Percentiles rank a stretch among this genome's conserved stretches.
These are phyloP conservation scores for Linnaemya vulpina DNA, from an alignment of 2,888 invertebrate species.

Conservation along the genomic window DNA sequence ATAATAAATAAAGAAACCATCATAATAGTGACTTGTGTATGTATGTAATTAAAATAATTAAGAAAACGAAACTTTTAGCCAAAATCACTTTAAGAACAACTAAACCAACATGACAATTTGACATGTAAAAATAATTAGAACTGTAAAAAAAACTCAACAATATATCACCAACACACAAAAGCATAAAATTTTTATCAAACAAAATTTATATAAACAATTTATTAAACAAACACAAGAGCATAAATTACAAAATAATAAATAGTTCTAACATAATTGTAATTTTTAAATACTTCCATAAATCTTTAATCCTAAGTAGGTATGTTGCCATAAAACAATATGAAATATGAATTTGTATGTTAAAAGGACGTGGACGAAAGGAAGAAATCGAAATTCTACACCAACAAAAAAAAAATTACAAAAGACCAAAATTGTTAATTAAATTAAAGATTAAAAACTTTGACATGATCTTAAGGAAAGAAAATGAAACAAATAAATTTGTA, in stretches of 20 bases:
- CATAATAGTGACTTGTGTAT: slow-evolving; percentile 35
- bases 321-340: slow-evolving; percentile 33
- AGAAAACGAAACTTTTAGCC: slow-evolving; percentile 54
- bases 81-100: slow-evolving; percentile 54
- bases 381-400: not conserved
- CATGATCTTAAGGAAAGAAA: not conserved
- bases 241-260: slow-evolving; percentile 44
- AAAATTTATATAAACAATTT: slow-evolving; percentile 42
- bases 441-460: not conserved
- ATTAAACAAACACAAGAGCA: slow-evolving; percentile 31
- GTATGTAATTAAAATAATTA: slow-evolving; percentile 59
- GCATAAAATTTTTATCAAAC: slow-evolving; percentile 46
- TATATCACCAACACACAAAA: slow-evolving; percentile 45
- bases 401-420: slow-evolving; percentile 19
- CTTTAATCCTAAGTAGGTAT: slow-evolving; percentile 55
- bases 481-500: not conserved
- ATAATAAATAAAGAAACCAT: slow-evolving; percentile 28
- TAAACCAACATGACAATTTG: slow-evolving; percentile 37
- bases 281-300: slow-evolving; percentile 69
- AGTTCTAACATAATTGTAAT: slow-evolving; percentile 65
- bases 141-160: slow-evolving; percentile 44
- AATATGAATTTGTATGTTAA: slow-evolving; percentile 26
- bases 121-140: slow-evolving; percentile 43
- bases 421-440: slow-evolving; percentile 41
- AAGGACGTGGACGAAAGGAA: not conserved